Base-by-base conservation (phyloP, 2,888 invertebrate genomes). In the Microchrysa polita region DNA sequence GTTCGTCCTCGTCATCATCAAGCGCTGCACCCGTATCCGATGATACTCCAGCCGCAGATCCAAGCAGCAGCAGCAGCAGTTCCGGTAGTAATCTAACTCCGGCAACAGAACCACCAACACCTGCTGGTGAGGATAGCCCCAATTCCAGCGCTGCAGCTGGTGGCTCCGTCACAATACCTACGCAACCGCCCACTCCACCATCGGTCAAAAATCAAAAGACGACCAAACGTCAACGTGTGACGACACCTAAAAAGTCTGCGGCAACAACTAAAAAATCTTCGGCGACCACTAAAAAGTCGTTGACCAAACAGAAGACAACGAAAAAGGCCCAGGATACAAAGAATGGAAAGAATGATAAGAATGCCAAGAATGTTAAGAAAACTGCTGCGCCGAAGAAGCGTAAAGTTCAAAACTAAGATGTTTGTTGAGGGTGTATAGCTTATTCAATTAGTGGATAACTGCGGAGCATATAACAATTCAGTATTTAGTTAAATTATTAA, bases 401-500 rank as follows among this genome's bases (percentile, higher is more conserved):
- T 48, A 65, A 65, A 48, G 23, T 18, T 22, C 65, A 65, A 48
- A 65, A 20, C 10, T 59, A 5, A 59, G 59, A 7, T 9, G 27
- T 9, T 10, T 59, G 22, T 23, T 59, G 22, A 14, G 20, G 20
- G 18, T 12, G n/a, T n/a, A n/a, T 55, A 20, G 18, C 22, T 55
- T 10, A 22, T 55, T 14, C 18, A 18, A 22, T 18, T 55, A 10
- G 55, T 18, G 22, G 18, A 22, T 22, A 20, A 18, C 18, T 55
- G 18, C 4, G 5, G 18, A 55, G 18, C 1, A 2, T 20, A 55
- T 18, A 27, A 60, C 14, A 60, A 14, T 27, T 18, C 44, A 65
- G 18, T 44, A 20, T 9, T 48, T 44, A 65, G 48, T 48, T 65
- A 48, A 65, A 48, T 65, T 65, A 65, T 65, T 65, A 44, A 44